phyloP scores from a whole-genome alignment of 2,888 invertebrate genomes.

The Machimus rusticus region DNA sequence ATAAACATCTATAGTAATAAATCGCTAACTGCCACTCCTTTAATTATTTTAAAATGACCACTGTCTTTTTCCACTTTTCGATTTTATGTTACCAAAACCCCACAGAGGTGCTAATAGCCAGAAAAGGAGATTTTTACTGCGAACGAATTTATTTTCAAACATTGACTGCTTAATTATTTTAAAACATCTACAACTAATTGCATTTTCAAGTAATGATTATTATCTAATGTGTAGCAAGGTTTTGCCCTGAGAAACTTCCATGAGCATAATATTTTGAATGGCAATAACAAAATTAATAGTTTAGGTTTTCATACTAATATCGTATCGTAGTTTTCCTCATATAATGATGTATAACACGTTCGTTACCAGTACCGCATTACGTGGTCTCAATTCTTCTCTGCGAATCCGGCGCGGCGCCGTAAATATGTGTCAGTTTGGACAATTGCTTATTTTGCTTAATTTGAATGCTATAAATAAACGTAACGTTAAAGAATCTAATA shows the following conservation, averaged over 20 bases:
- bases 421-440: too few species aligned
- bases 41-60: neutral
- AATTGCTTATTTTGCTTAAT: too few species aligned
- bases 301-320: neutral
- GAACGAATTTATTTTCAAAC: too few species aligned
- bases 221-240: neutral
- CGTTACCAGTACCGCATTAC: too few species aligned
- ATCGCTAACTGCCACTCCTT: neutral
- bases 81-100: neutral
- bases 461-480: too few species aligned
- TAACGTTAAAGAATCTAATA: too few species aligned
- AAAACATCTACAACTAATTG: neutral
- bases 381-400: too few species aligned
- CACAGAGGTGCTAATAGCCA: neutral
- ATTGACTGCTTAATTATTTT: neutral
- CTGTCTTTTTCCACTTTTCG: too few species aligned
- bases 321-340: too few species aligned
- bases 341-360: too few species aligned
- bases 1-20: neutral
- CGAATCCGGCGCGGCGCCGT: too few species aligned
- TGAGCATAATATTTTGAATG: too few species aligned
- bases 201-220: neutral
- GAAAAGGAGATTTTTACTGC: neutral
- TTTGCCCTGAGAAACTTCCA: neutral
- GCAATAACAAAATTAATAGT: neutral